phyloP scores from a whole-genome alignment of 2,888 invertebrate species.

The Beris morrisii region DNA sequence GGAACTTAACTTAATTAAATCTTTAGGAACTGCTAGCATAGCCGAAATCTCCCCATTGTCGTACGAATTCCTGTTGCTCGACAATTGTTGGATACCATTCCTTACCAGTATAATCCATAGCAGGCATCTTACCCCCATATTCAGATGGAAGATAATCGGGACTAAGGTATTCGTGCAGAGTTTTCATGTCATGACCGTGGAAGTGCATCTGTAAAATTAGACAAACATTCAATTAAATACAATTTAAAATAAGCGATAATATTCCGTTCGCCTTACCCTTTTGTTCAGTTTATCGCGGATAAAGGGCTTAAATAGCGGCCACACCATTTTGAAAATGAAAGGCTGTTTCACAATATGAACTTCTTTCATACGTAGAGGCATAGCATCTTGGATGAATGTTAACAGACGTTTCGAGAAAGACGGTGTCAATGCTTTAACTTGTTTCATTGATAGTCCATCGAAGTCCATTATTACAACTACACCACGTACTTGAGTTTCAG shows the following conservation, averaged over 20 bases:
- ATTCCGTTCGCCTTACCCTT: conserved; percentile 63
- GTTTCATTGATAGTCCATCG: conserved; percentile 73
- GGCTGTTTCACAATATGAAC: conserved; percentile 86
- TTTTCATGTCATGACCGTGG: conserved; percentile 79
- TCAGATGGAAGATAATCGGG: conserved; percentile 71
- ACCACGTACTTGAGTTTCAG: conserved; percentile 78
- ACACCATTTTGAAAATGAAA: conserved; percentile 80
- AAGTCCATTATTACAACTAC: conserved; percentile 84
- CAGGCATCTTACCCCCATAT: conserved; percentile 74
- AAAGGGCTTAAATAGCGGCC: conserved; percentile 83
- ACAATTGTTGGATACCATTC: conserved; percentile 77
- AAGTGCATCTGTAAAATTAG: conserved; percentile 69
- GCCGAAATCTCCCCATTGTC: conserved; percentile 70
- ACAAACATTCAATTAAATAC: conserved; percentile 8
- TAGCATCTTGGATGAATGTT: conserved; percentile 83
- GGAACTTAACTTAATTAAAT: neutral
- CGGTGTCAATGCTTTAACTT: conserved; percentile 69
- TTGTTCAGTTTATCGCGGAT: conserved; percentile 75
- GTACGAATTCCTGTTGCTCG: conserved; percentile 65
- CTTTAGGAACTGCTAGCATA: conserved; percentile 53
- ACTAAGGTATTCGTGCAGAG: conserved; percentile 71
- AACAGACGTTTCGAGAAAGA: conserved; percentile 75
- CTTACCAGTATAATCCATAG: conserved; percentile 74
- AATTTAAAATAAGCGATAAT: conserved; percentile 6
- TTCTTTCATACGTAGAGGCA: conserved; percentile 82